Base-by-base conservation (phyloP, 2,113 vertebrate species). In the Nymphicus hollandicus region DNA sequence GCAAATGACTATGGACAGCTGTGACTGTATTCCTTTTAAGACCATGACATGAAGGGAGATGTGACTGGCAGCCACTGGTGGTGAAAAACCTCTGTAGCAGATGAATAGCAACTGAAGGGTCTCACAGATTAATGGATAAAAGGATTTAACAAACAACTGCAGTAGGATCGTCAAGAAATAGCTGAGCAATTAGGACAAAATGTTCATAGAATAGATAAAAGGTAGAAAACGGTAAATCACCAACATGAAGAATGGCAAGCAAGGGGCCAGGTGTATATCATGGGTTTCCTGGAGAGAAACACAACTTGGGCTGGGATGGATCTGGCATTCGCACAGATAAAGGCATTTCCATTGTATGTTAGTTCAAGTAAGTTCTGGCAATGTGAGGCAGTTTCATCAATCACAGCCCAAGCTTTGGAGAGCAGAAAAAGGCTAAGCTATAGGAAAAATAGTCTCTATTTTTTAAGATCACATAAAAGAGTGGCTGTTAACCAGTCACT, bases 121-220 rank as follows among this genome's bases (percentile, higher is more conserved):
- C 86, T 90, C 76, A 29, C 41, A 77, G 94, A 92, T 93, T 88
- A 96, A 94, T 86, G 82, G 58, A 37, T 73, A 66, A 93, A 88
- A 81, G 76, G 37, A 77, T 90, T 61, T 88, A 88, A 94, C 68
- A 90, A 91, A 92, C 8, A 53, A 56, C 91, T 77, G 68, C 60
- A 80, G 31, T 47, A 81, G 49, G 18, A 56, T 93, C 88, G 88
- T 95, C 83, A 93, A 86, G 76, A 86, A 96, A 96, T 70, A 73
- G 68, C 86, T 81, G 64, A 88, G 76, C 71, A 96, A 93, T 94
- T 94, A 95, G 50, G 53, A 64, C 13, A 93, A 92, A 93, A 86
- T 77, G 58, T 66, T 82, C 53, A 33, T 13, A 53, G 66, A 88
- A 88, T 76, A 82, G 74, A 77, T 82, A 93, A 94, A 94, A 92